A percentile compares a stretch with the other conserved stretches of the same genome.
Conservation (phyloP, 1,140 invertebrate species). For the Drosophila paulistorum region DNA sequence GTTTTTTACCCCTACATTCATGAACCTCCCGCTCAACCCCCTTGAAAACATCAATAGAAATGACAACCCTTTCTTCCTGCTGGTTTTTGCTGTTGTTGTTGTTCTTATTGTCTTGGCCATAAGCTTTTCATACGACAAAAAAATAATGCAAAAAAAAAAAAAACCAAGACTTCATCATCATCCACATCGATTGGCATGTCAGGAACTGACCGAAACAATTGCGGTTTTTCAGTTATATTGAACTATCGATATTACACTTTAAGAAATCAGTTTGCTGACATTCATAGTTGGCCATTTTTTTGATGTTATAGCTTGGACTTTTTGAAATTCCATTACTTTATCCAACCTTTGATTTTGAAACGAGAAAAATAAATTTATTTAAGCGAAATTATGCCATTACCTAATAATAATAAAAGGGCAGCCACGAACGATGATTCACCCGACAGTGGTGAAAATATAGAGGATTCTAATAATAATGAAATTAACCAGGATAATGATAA, state of each 20-base stretch:
- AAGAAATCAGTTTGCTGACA: not conserved
- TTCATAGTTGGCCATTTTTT: not conserved
- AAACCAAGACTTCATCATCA: not conserved
- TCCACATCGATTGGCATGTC: constrained; percentile 43
- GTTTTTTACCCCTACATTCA: constrained; percentile 66
- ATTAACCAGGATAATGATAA: too few species aligned
- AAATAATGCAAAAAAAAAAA: not conserved
- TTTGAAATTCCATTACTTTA: too few species aligned
- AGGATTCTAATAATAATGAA: too few species aligned
- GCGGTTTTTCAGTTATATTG: constrained; percentile 13
- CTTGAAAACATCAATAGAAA: constrained; percentile 54
- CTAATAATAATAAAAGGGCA: too few species aligned
- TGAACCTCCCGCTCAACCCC: not conserved
- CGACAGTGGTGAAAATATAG: too few species aligned
- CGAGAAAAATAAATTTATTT: too few species aligned
- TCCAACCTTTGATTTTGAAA: too few species aligned
- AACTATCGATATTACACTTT: constrained; percentile 12
- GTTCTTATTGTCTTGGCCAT: constrained; percentile 53
- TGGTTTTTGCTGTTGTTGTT: constrained; percentile 34
- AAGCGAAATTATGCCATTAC: too few species aligned
- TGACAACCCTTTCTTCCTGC: constrained; percentile 28
- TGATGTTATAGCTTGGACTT: not conserved
- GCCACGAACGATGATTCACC: too few species aligned
- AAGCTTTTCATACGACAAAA: constrained; percentile 60
- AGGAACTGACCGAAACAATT: constrained; percentile 41